Evolutionary conservation across 2,797 vertebrate genomes (phyloP).

Genomic region (Syngnathus rostellatus): DNA sequence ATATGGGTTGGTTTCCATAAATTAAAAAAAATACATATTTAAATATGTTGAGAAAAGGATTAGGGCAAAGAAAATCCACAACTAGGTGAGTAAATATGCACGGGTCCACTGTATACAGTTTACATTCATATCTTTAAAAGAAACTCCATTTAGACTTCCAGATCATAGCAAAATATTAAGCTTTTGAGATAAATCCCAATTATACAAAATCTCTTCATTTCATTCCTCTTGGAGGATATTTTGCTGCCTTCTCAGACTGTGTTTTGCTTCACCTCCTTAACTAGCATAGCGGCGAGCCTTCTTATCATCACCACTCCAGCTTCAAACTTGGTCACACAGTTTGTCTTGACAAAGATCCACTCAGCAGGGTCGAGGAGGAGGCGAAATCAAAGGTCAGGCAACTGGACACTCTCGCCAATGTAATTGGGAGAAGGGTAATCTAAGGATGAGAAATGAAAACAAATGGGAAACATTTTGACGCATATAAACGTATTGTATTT

Average conservation of each 20-base stretch:
- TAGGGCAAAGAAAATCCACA: too few species aligned
- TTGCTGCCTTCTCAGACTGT: constrained; percentile 23
- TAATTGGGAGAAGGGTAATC: constrained; percentile 18
- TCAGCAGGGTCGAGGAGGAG: constrained; percentile 24
- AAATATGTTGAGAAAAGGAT: too few species aligned
- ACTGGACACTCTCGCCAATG: constrained; percentile 25
- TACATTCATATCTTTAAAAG: constrained; percentile 16
- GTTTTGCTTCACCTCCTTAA: constrained; percentile 39
- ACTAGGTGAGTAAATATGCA: too few species aligned
- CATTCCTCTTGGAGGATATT: constrained; percentile 35
- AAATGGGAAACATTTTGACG: not conserved
- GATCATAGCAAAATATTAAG: constrained; percentile 14
- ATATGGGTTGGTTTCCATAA: too few species aligned
- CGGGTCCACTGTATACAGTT: not conserved
- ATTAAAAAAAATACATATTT: too few species aligned
- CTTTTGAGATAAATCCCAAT: constrained; percentile 19
- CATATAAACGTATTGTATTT: not conserved
- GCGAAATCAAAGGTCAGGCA: constrained; percentile 29
- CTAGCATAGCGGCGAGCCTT: constrained; percentile 16
- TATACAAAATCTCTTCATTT: constrained; percentile 22
- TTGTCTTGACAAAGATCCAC: constrained; percentile 15
- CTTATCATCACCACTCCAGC: constrained; percentile 18
- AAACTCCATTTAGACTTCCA: not conserved
- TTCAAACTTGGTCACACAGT: not conserved
- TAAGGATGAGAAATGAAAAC: constrained; percentile 33